Evolutionary conservation across 2,797 vertebrate species (phyloP).

Genomic region (Xyrichtys novacula): DNA sequence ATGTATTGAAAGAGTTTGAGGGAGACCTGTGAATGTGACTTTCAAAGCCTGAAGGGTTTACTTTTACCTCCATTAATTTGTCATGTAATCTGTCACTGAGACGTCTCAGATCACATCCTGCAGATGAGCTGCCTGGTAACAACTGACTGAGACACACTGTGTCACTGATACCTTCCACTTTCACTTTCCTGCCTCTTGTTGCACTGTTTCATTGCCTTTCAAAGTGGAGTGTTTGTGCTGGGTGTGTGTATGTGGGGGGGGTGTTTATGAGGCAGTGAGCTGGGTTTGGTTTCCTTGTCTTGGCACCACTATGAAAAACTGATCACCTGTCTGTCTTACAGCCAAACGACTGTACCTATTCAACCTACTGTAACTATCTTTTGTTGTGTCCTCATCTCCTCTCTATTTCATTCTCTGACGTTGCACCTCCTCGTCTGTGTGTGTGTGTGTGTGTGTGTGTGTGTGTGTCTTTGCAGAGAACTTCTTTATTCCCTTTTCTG

Average conservation of each 20-base stretch:
- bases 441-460: neutral
- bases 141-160: conserved; percentile 59
- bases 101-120: conserved; percentile 50
- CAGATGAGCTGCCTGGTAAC: conserved; percentile 54
- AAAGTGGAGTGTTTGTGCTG: conserved; percentile 30
- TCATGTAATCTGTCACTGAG: conserved; percentile 60
- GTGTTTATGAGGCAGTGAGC: conserved; percentile 34
- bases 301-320: conserved; percentile 37
- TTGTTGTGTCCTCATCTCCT: neutral
- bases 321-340: conserved; percentile 46
- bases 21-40: conserved; percentile 8
- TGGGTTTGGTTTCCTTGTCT: conserved; percentile 71
- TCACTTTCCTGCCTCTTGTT: conserved; percentile 75
- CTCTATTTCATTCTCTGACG: neutral
- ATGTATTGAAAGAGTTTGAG: neutral
- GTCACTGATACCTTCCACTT: conserved; percentile 71
- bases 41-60: conserved; percentile 6
- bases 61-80: conserved; percentile 57
- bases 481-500: neutral
- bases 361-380: conserved; percentile 1
- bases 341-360: conserved; percentile 10
- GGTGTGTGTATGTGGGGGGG: conserved; percentile 22
- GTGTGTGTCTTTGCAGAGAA: neutral
- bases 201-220: conserved; percentile 58
- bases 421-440: neutral